phyloP scores from a whole-genome alignment of 1,140 invertebrate species.

The Saccostrea glomerata region DNA sequence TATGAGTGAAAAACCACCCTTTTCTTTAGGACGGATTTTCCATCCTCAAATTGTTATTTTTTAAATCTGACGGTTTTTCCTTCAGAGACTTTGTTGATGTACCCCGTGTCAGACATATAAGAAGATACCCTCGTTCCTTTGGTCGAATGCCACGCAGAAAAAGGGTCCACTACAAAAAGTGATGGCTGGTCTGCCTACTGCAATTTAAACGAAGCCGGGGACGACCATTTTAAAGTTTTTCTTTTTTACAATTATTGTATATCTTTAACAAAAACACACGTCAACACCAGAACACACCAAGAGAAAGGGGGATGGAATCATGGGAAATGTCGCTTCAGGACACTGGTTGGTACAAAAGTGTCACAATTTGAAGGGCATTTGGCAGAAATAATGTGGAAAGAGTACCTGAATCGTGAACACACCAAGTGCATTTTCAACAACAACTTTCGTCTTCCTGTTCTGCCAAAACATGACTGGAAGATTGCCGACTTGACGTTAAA shows the following conservation, averaged over 20 bases:
- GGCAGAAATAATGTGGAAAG: constrained; percentile 36
- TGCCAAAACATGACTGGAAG: too few species aligned
- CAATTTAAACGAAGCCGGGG: constrained; percentile 4
- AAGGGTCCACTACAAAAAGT: not conserved
- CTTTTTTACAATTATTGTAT: constrained; percentile 13
- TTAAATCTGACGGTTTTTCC: too few species aligned
- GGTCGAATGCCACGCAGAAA: constrained; percentile 29
- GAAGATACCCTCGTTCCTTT: constrained; percentile 24
- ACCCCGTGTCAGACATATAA: not conserved
- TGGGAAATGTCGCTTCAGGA: constrained; percentile 41
- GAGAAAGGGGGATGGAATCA: constrained; percentile 47
- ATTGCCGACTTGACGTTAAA: too few species aligned
- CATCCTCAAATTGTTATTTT: too few species aligned
- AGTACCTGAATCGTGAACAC: too few species aligned
- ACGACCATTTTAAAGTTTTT: constrained; percentile 40
- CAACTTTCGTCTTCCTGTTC: too few species aligned
- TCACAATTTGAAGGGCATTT: constrained; percentile 41
- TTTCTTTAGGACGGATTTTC: too few species aligned
- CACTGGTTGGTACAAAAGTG: constrained; percentile 20
- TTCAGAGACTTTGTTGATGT: not conserved
- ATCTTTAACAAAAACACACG: constrained; percentile 38
- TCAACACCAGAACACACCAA: constrained; percentile 45
- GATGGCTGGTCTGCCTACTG: constrained; percentile 41
- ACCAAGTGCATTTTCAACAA: too few species aligned
- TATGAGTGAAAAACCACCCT: too few species aligned